Percentiles rank a stretch among this genome's conserved stretches.
Conservation (phyloP, 2,113 vertebrate genomes). For the Pipra filicauda region DNA sequence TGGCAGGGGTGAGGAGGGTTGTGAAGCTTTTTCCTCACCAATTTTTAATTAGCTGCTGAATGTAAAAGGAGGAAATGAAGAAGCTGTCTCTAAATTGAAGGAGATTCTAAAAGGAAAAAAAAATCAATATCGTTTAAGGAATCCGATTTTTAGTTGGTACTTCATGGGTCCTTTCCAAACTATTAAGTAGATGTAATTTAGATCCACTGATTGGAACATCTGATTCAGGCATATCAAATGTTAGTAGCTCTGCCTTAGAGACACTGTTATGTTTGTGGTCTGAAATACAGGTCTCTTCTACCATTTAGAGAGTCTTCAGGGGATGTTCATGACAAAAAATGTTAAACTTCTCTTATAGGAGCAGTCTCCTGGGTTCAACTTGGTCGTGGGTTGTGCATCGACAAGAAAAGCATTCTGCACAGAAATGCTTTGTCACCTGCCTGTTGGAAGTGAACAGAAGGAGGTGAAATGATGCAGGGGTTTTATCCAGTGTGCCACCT, state of each 20-base stretch:
- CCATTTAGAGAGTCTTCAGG: neutral
- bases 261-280: neutral
- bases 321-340: neutral
- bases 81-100: constrained; percentile 47
- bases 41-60: constrained; percentile 51
- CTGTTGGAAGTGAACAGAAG: neutral
- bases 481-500: neutral
- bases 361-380: neutral
- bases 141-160: constrained; percentile 42
- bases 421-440: neutral
- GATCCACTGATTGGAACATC: neutral
- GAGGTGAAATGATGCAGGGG: neutral
- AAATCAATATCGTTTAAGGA: constrained; percentile 62
- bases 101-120: constrained; percentile 10
- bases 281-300: neutral
- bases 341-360: neutral
- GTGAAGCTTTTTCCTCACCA: neutral
- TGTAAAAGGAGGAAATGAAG: constrained; percentile 39
- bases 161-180: constrained; percentile 49
- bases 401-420: neutral
- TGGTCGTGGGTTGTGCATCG: neutral
- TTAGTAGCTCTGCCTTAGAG: neutral
- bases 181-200: constrained; percentile 45
- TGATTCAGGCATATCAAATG: constrained; percentile 12
- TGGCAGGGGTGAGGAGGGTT: neutral